These are phyloP conservation scores for Clostera curtula DNA, from an alignment of 2,888 invertebrate genomes.

Conservation along the genomic window DNA sequence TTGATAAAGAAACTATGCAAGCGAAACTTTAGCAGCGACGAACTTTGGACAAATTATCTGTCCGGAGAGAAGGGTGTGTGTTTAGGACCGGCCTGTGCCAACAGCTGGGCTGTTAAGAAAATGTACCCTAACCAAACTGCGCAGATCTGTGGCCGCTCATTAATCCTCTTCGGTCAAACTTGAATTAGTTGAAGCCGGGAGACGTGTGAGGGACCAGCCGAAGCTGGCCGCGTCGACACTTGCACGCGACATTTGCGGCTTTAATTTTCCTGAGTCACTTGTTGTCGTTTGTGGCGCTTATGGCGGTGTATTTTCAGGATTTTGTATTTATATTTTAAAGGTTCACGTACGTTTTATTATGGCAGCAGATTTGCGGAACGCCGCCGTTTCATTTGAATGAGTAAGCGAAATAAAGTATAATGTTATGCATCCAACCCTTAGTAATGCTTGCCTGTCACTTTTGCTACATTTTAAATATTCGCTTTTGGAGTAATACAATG, in stretches of 20 bases:
- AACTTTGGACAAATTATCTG: slow-evolving; percentile 47
- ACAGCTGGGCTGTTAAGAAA: slow-evolving; percentile 37
- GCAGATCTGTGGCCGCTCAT: slow-evolving; percentile 28
- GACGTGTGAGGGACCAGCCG: slow-evolving; percentile 20
- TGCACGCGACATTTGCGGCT: slow-evolving; percentile 36
- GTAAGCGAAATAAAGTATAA: not conserved
- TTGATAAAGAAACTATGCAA: slow-evolving; percentile 42
- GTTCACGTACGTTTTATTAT: slow-evolving; percentile 17
- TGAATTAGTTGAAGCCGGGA: slow-evolving; percentile 4
- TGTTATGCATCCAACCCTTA: not conserved
- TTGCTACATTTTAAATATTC: too few species aligned
- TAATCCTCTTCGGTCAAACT: slow-evolving; percentile 11
- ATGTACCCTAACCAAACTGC: slow-evolving; percentile 25
- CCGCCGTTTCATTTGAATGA: slow-evolving; percentile 8
- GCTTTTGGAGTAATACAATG: too few species aligned
- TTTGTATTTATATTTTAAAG: slow-evolving; percentile 21
- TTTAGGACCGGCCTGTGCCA: slow-evolving; percentile 40
- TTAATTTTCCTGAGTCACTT: slow-evolving; percentile 32
- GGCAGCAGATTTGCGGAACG: slow-evolving; percentile 19
- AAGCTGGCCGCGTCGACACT: slow-evolving; percentile 28
- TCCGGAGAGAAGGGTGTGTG: slow-evolving; percentile 38
- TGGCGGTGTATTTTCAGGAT: slow-evolving; percentile 24
- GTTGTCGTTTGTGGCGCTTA: slow-evolving; percentile 29
- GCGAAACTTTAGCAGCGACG: slow-evolving; percentile 30
- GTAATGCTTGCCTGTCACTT: too few species aligned